These are phyloP conservation scores for Irena cyanogastra DNA, from an alignment of 2,113 vertebrate species.

Conservation along the genomic window DNA sequence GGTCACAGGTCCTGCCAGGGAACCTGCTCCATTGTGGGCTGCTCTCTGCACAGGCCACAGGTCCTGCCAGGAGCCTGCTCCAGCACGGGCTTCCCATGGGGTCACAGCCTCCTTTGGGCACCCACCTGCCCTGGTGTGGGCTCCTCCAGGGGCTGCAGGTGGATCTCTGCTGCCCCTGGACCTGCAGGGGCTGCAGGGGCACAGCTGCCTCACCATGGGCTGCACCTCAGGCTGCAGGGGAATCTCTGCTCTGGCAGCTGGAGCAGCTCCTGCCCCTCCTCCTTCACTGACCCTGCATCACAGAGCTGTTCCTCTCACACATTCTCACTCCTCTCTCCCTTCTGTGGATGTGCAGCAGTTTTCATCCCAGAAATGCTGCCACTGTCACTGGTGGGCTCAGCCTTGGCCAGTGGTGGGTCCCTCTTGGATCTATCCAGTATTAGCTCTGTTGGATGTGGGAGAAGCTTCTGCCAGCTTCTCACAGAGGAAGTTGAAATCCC, in stretches of 20 bases:
- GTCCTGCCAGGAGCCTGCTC: background rate
- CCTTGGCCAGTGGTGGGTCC: too few species aligned
- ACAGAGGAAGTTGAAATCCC: background rate
- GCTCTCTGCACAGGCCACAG: background rate
- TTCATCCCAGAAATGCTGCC: background rate
- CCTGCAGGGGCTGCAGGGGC: background rate
- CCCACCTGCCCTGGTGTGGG: background rate
- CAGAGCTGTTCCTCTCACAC: background rate
- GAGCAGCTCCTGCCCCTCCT: background rate
- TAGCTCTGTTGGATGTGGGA: background rate
- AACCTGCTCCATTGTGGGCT: background rate
- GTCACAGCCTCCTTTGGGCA: background rate
- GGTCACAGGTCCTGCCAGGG: background rate
- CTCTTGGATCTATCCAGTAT: background rate
- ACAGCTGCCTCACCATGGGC: background rate
- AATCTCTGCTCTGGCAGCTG: background rate
- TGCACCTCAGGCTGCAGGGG: rapidly evolving
- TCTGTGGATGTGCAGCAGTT: background rate
- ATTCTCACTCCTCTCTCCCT: background rate
- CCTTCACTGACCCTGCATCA: background rate
- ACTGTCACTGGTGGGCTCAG: background rate
- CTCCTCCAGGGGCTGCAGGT: background rate
- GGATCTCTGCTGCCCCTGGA: background rate
- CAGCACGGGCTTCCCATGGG: rapidly evolving
- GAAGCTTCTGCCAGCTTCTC: background rate